Base-by-base conservation (phyloP, 1,140 invertebrate species). In the Archivesica marissinica region DNA sequence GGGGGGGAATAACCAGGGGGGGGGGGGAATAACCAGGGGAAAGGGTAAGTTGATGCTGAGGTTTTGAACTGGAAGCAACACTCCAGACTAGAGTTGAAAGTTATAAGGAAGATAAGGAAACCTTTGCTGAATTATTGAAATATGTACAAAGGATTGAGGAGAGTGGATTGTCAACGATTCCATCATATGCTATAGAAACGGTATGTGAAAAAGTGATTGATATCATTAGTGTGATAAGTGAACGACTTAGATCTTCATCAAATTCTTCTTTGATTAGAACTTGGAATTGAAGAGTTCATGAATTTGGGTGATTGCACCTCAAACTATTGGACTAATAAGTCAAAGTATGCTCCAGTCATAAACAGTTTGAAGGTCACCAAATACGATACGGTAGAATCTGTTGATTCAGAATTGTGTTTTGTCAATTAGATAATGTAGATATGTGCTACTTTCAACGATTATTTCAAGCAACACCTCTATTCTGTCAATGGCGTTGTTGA, bases 281-380 rank as follows among this genome's bases (percentile, higher is more conserved):
- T 72, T 44, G 38, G 66, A 25, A 72, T 72, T 72, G 66, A 72
- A 72, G 44, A 72, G 25, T 44, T 72, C 66, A 72, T 72, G 66
- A 44, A 66, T 39, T 25, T 66, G 23, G 38, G 61, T 11, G 61
- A 66, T 11, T 20, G n/a, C 2, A 38, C 11, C 15, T 9, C 61
- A n/a, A 66, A 66, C 13, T 35, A 72, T 44, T 66, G 38, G 61
- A 66, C 38, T 38, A 39, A 66, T 9, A 47, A 20, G 11, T 66
- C 30, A 20, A 66, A 39, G 39, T 66, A 66, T 39, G 70, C 47
- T 11, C 70, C 70, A 30, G 47, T 75, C 17, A 75, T 75, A 30
- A 75, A 47, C 30, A 75, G 70, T 75, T 47, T 75, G 25, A 75
- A 75, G 28, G 47, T 75, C 9, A 17, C 41, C 2, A 75, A 28